Base-by-base conservation (phyloP, 2,113 vertebrate species). In the Ciconia stormi region DNA sequence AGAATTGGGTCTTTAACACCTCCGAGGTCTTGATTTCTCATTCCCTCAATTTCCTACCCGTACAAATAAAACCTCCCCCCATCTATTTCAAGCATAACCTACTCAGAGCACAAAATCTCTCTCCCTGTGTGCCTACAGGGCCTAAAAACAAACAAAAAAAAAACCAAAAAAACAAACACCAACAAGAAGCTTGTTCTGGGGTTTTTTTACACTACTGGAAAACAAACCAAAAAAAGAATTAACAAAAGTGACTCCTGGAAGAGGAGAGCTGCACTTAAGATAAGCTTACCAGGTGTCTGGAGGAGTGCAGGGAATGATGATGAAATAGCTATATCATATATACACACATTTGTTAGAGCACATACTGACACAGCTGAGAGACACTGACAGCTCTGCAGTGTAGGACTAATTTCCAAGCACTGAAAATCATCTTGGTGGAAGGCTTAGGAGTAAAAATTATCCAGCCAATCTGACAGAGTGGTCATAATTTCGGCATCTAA, bases 371-470 rank as follows among this genome's bases (percentile, higher is more conserved):
- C 86, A 93, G 87, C 92, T 92, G 61, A 69, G 83, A 94, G 53
- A 93, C 53, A 82, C 30, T 91, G 93, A 91, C 91, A 95, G 87
- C 87, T 95, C 84, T 72, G 81, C 73, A 67, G 89, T 96, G 69
- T 53, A 82, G 95, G 94, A 89, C 77, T 94, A 38, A 97, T 94
- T 94, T 85, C 81, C 38, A 52, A 76, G 81, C 70, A 49, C 73
- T 55, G 62, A 89, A 95, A 95, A 89, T 91, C 77, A 82, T 87
- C 81, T 65, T 49, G 66, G 81, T 63, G 27, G 62, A 95, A 95
- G 62, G 73, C 36, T 95, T 62, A 56, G 73, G 83, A 76, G 44
- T 80, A 58, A 94, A 94, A 96, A 82, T 92, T 69, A 94, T 66
- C 87, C 84, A 85, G 87, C 73, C 89, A 65, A 53, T 85, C 83